Conservation (phyloP, 2,113 vertebrate species). For the Pardalotus punctatus region DNA sequence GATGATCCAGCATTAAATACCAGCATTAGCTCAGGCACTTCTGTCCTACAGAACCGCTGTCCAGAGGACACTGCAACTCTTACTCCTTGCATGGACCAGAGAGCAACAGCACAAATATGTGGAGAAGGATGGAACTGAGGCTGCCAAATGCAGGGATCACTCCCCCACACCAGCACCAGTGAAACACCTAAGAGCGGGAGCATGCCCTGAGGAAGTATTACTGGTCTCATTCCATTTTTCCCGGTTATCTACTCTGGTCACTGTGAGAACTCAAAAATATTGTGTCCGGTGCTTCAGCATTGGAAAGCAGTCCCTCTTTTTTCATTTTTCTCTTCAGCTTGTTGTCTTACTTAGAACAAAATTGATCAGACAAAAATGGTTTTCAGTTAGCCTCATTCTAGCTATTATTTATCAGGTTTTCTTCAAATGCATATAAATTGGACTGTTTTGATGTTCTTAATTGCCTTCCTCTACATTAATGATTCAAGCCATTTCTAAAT, state of each 20-base stretch:
- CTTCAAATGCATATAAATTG: not conserved
- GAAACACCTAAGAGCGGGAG: accelerated
- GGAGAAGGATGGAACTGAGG: not conserved
- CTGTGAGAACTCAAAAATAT: not conserved
- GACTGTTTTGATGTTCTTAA: constrained; percentile 2
- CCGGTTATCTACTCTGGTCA: not conserved
- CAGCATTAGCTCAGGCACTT: not conserved
- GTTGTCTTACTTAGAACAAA: not conserved
- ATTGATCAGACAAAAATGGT: not conserved
- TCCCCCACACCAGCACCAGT: accelerated
- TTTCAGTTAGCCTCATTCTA: not conserved
- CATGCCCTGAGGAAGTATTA: not conserved
- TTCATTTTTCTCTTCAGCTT: not conserved
- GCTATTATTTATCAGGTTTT: not conserved
- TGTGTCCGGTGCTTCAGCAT: not conserved
- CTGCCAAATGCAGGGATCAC: not conserved
- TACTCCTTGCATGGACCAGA: not conserved
- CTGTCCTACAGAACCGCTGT: not conserved
- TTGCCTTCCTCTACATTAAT: not conserved
- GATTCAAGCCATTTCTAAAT: not conserved
- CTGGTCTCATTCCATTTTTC: not conserved
- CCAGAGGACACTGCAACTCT: not conserved
- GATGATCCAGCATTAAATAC: not conserved
- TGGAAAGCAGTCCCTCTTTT: not conserved
- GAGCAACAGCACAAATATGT: not conserved